phyloP scores from a whole-genome alignment of 2,113 vertebrate genomes.

The Cyanocitta stelleri region DNA sequence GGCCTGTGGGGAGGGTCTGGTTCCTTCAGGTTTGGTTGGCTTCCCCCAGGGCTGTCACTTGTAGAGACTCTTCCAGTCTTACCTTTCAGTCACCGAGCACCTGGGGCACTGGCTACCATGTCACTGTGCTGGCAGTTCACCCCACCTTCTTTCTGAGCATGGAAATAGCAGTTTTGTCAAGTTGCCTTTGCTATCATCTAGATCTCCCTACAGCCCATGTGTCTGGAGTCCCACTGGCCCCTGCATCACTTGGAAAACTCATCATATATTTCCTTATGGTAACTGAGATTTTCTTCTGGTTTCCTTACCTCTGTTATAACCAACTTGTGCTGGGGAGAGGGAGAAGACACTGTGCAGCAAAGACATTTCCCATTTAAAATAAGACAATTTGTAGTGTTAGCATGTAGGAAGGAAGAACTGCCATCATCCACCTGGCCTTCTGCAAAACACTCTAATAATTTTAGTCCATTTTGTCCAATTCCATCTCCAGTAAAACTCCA shows the following conservation, averaged over 20 bases:
- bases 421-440: background rate
- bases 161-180: fast-evolving
- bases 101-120: fast-evolving
- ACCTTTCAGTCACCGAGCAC: background rate
- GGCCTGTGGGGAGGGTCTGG: background rate
- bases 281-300: background rate
- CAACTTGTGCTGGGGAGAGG: background rate
- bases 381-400: background rate
- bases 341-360: fast-evolving
- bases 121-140: background rate
- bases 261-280: background rate
- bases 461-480: background rate
- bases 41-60: background rate
- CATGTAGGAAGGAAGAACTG: background rate
- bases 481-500: background rate
- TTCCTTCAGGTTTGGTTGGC: background rate
- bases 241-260: background rate
- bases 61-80: background rate
- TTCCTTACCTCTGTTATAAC: background rate
- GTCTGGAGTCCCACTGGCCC: background rate
- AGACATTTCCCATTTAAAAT: background rate
- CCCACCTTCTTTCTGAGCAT: background rate
- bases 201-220: background rate
- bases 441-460: background rate
- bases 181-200: background rate